Conservation (phyloP, 2,797 vertebrate genomes). For the Sebastes taczanowskii region DNA sequence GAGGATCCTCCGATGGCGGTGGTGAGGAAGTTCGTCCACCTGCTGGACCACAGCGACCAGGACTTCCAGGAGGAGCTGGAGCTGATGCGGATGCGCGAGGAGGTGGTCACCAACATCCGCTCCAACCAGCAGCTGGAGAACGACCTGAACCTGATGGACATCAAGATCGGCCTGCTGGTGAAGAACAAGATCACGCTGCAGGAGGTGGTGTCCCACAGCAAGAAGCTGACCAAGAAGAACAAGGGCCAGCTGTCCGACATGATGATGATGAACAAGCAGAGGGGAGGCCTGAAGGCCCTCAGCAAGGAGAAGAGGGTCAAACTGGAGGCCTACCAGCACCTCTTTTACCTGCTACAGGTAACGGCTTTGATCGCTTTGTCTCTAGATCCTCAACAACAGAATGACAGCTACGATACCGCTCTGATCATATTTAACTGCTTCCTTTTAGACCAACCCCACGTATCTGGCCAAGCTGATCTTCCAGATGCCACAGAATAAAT, state of each 20-base stretch:
- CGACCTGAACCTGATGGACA: slow-evolving; percentile 98
- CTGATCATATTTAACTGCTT: neutral
- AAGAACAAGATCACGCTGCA: slow-evolving; percentile 98
- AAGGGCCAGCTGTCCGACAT: slow-evolving; percentile 95
- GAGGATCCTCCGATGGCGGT: slow-evolving; percentile 95
- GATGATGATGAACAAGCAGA: slow-evolving; percentile 98
- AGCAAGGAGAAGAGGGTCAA: slow-evolving; percentile 97
- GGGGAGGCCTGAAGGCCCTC: slow-evolving; percentile 94
- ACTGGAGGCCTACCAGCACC: slow-evolving; percentile 94
- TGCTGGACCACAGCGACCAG: slow-evolving; percentile 97
- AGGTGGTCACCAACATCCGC: slow-evolving; percentile 96
- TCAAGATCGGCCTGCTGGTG: slow-evolving; percentile 97
- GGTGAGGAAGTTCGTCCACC: slow-evolving; percentile 96
- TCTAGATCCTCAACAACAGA: neutral
- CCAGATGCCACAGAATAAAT: slow-evolving; percentile 99
- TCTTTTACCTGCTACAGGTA: slow-evolving; percentile 96
- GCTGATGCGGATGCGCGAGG: slow-evolving; percentile 93
- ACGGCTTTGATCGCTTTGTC: neutral
- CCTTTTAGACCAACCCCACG: slow-evolving; percentile 91
- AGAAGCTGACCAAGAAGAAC: slow-evolving; percentile 98
- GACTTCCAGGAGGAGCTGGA: slow-evolving; percentile 98
- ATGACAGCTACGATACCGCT: neutral
- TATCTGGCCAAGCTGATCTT: slow-evolving; percentile 99
- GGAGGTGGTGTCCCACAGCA: slow-evolving; percentile 99
- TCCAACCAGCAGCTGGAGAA: slow-evolving; percentile 98